Base-by-base conservation (phyloP, 2,113 vertebrate genomes). In the Python bivittatus region DNA sequence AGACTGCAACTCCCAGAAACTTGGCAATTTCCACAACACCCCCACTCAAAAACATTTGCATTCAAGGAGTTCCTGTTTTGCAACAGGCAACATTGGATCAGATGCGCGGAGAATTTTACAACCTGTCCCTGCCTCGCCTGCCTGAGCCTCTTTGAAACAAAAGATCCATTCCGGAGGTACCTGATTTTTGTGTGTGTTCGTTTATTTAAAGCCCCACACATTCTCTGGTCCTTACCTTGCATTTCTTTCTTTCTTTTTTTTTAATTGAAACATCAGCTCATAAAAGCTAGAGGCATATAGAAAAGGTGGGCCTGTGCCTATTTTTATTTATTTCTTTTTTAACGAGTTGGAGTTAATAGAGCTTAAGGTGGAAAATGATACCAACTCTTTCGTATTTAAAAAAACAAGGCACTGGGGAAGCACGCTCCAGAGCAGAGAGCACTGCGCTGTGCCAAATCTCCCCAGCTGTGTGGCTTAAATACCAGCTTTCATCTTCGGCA, bases 101-200 rank as follows among this genome's bases (percentile, higher is more conserved):
- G 33, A 10, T 25, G 42, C 4, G 20, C 25, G 56, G 33, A 20
- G 23, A 83, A 58, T 84, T 91, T 84, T 5, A 13, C 11, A 0
- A 3, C 0, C 57, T 88, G 84, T 48, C 38, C 53, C 44, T n/a
- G 2, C 33, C 38, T 88, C 15, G 0, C 85, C 25, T 53, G 22
- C 56, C 83, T 1, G 0, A 5, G 54, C 53, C 85, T 44, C 52
- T 60, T 57, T 54, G 33, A 44, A 56, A 84, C 0, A 0, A 48
- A 48, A 48, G 13, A 38, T 61, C 93, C 88, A 29, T 85, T 15
- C 64, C 1, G 23, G 6, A 79, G 64, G 79, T 89, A 54, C 38
- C 33, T 0, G 0, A 15, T 44, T 86, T 4, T 1, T 25, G 60
- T 87, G 48, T 72, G 3, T 42, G 2, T 57, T 93, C 33, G 22